Percentiles rank a stretch among this genome's conserved stretches.
These are phyloP conservation scores for Antrozous pallidus DNA, from an alignment of 2,797 vertebrate genomes.

Conservation along the genomic window DNA sequence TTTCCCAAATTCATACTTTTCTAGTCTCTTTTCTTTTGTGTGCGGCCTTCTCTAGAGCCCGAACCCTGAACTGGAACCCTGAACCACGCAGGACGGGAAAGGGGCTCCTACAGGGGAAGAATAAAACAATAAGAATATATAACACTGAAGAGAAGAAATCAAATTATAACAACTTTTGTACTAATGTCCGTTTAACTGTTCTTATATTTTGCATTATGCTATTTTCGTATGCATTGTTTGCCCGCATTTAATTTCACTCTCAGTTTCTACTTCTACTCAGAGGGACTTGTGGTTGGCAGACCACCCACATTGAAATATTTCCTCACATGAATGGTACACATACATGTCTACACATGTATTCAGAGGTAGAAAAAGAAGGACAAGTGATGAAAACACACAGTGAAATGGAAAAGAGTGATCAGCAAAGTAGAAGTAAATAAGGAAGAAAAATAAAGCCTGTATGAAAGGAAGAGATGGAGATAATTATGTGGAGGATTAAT, in stretches of 20 bases:
- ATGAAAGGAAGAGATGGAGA: background rate
- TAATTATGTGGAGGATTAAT: background rate
- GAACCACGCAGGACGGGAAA: too few species aligned
- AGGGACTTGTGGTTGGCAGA: background rate
- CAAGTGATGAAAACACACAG: background rate
- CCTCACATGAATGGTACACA: background rate
- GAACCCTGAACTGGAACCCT: too few species aligned
- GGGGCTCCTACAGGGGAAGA: too few species aligned
- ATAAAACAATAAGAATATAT: background rate
- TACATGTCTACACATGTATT: background rate
- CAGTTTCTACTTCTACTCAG: background rate
- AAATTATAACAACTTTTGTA: background rate
- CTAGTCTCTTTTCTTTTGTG: too few species aligned
- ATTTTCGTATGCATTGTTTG: background rate
- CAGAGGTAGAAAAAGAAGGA: background rate
- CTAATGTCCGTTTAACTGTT: background rate
- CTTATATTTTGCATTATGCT: background rate
- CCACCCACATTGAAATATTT: too few species aligned
- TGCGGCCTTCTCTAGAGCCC: too few species aligned
- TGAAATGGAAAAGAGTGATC: background rate
- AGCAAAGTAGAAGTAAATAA: background rate
- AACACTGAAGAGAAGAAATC: background rate
- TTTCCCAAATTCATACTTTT: too few species aligned
- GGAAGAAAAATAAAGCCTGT: background rate
- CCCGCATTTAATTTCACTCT: background rate